Conservation (phyloP, 2,888 invertebrate genomes). For the Allacma fusca region DNA sequence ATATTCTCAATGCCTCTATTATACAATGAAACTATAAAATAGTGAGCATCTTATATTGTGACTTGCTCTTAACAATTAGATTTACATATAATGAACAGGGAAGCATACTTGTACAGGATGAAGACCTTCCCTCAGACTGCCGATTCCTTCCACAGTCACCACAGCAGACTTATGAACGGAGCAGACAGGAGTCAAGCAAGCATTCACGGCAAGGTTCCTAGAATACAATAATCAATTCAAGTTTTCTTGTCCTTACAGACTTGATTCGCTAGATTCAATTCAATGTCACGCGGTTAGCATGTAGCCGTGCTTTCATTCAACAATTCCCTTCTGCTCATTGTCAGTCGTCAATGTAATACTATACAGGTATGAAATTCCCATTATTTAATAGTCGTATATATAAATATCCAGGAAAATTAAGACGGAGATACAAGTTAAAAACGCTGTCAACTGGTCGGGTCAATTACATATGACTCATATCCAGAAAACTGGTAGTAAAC, state of each 20-base stretch:
- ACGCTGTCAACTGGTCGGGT: too few species aligned
- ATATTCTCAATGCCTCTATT: background rate
- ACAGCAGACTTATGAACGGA: slow-evolving; percentile 87
- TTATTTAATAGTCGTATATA: too few species aligned
- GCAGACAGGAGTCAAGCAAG: slow-evolving; percentile 87
- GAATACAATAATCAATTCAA: background rate
- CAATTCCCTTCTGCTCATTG: too few species aligned
- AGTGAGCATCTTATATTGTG: background rate
- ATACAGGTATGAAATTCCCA: too few species aligned
- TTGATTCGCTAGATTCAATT: too few species aligned
- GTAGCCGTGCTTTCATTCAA: too few species aligned
- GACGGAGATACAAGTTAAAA: too few species aligned
- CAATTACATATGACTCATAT: too few species aligned
- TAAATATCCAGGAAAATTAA: too few species aligned
- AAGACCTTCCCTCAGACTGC: slow-evolving; percentile 76
- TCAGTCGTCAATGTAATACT: too few species aligned
- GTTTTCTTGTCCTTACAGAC: background rate
- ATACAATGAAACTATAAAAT: background rate
- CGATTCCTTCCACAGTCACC: slow-evolving; percentile 91
- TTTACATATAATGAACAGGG: background rate
- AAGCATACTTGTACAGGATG: slow-evolving; percentile 77
- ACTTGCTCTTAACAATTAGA: background rate
- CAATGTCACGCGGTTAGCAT: too few species aligned
- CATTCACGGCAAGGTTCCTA: slow-evolving; percentile 85
- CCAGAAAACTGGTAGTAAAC: too few species aligned